Conservation (phyloP, 2,113 vertebrate species). For the Abramis brama region DNA sequence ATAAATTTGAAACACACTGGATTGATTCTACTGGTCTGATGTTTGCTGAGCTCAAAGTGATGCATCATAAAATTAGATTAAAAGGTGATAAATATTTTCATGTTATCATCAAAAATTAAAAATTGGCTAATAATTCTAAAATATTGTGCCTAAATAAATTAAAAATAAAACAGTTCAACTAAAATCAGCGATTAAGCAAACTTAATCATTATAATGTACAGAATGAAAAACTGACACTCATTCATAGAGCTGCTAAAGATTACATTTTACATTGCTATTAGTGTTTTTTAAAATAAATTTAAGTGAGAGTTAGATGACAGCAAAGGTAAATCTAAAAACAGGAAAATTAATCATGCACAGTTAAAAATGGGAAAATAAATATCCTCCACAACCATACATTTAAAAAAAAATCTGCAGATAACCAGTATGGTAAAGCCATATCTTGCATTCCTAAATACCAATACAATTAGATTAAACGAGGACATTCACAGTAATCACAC, state of each 20-base stretch:
- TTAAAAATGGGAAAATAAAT: background rate
- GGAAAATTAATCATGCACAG: background rate
- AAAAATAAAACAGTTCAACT: background rate
- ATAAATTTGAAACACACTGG: background rate
- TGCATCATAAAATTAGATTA: background rate
- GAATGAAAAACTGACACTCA: background rate
- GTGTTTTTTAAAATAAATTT: background rate
- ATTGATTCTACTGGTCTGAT: background rate
- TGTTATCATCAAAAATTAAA: background rate
- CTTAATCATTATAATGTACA: background rate
- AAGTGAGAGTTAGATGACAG: background rate
- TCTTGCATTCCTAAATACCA: background rate
- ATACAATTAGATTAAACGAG: background rate
- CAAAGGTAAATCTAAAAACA: background rate
- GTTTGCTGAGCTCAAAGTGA: background rate
- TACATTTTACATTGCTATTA: background rate
- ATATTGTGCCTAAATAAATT: background rate
- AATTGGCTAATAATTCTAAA: background rate
- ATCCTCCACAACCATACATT: too few species aligned
- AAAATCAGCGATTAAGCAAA: background rate
- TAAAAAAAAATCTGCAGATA: background rate
- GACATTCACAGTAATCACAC: constrained; percentile 19
- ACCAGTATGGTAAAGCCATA: background rate
- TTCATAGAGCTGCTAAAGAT: background rate
- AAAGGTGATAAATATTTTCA: background rate